A percentile compares a stretch with the other conserved stretches of the same genome.
Conservation (phyloP, 1,140 invertebrate genomes). For the Episyrphus balteatus region DNA sequence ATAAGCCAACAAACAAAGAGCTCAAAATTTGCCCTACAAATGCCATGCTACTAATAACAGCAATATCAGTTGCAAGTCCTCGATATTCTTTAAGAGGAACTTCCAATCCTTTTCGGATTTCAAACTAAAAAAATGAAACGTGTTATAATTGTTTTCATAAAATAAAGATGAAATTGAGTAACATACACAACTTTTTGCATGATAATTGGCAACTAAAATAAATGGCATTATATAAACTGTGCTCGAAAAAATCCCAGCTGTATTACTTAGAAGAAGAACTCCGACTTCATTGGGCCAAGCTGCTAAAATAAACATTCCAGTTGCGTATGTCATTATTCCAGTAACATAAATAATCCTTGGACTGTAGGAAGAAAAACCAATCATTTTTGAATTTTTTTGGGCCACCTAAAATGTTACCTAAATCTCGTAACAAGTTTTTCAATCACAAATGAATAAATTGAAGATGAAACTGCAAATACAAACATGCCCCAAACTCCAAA, state of each 20-base stretch:
- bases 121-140: conserved; percentile 31
- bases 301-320: conserved; percentile 61
- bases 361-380: conserved; percentile 39
- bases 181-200: conserved; percentile 52
- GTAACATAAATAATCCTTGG: conserved; percentile 39
- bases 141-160: too few species aligned
- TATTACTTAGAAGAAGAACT: conserved; percentile 54
- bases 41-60: conserved; percentile 63
- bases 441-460: conserved; percentile 58
- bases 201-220: conserved; percentile 62
- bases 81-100: conserved; percentile 33
- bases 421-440: too few species aligned
- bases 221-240: conserved; percentile 74
- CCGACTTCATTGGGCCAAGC: conserved; percentile 44
- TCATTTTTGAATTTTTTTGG: neutral
- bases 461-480: conserved; percentile 66
- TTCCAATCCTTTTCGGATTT: conserved; percentile 31
- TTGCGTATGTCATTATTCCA: conserved; percentile 55
- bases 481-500: conserved; percentile 72
- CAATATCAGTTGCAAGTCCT: conserved; percentile 65
- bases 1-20: neutral
- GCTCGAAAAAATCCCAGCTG: conserved; percentile 67
- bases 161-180: neutral
- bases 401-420: too few species aligned
- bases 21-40: conserved; percentile 51